These are phyloP conservation scores for Tyto alba DNA, from an alignment of 2,113 vertebrate species.

Conservation along the genomic window DNA sequence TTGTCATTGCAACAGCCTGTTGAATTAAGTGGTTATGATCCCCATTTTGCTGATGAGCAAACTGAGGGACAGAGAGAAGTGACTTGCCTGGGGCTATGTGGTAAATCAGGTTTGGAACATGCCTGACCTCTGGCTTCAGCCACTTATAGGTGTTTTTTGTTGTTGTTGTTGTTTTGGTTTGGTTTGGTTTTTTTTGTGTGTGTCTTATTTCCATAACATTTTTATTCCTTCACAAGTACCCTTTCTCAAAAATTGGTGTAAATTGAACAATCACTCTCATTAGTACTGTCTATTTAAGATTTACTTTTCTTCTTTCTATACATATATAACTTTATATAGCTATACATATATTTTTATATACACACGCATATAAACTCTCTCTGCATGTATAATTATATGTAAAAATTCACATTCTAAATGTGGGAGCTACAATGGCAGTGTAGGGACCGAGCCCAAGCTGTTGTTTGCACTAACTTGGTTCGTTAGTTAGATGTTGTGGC, in stretches of 20 bases:
- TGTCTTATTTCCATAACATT: neutral
- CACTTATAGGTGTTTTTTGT: no score
- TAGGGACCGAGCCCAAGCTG: neutral
- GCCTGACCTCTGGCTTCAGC: neutral
- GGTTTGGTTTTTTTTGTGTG: neutral
- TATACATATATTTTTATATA: neutral
- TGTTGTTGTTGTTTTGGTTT: neutral
- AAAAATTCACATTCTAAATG: neutral
- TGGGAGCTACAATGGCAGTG: neutral
- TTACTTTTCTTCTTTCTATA: neutral
- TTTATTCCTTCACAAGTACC: neutral
- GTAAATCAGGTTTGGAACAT: neutral
- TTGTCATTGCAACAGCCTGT: constrained; percentile 1
- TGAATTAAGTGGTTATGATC: constrained; percentile 5
- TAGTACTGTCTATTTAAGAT: neutral
- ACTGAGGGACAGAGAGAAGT: neutral
- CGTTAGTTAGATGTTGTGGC: constrained; percentile 15
- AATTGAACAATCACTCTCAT: neutral
- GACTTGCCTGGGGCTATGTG: neutral
- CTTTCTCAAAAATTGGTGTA: neutral
- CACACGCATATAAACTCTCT: neutral
- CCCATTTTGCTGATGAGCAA: neutral
- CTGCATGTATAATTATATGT: neutral
- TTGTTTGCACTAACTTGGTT: neutral
- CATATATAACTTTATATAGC: neutral